phyloP scores from a whole-genome alignment of 1,140 invertebrate species.

The Eumaeus atala region DNA sequence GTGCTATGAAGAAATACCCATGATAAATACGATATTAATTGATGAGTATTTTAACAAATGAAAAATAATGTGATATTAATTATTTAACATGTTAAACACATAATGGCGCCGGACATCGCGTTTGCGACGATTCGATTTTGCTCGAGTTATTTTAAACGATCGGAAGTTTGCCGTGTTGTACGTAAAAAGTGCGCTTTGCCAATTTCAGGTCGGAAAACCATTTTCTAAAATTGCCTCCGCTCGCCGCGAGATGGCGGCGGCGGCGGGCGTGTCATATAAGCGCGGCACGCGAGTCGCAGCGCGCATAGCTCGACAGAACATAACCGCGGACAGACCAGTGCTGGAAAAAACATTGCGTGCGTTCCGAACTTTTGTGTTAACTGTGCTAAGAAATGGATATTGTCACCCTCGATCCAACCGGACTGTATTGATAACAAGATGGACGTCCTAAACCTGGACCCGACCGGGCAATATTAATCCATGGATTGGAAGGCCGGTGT shows the following conservation, averaged over 20 bases:
- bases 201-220: constrained; percentile 41
- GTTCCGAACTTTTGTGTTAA: constrained; percentile 52
- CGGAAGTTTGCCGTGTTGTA: not conserved
- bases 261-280: constrained; percentile 54
- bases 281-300: constrained; percentile 31
- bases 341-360: constrained; percentile 34
- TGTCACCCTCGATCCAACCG: constrained; percentile 60
- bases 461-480: constrained; percentile 61
- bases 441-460: constrained; percentile 55
- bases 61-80: no score
- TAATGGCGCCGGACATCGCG: no score
- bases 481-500: constrained; percentile 59
- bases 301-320: constrained; percentile 50
- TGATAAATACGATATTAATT: no score
- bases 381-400: constrained; percentile 63
- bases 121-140: no score
- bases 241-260: constrained; percentile 54
- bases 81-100: no score
- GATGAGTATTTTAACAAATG: no score
- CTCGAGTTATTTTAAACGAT: no score
- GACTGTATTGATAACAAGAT: constrained; percentile 63
- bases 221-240: constrained; percentile 40
- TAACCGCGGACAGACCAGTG: constrained; percentile 41
- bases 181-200: constrained; percentile 17
- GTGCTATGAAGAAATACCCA: no score